These are phyloP conservation scores for Spheniscus mendiculus DNA, from an alignment of 2,113 vertebrate species.

Conservation along the genomic window DNA sequence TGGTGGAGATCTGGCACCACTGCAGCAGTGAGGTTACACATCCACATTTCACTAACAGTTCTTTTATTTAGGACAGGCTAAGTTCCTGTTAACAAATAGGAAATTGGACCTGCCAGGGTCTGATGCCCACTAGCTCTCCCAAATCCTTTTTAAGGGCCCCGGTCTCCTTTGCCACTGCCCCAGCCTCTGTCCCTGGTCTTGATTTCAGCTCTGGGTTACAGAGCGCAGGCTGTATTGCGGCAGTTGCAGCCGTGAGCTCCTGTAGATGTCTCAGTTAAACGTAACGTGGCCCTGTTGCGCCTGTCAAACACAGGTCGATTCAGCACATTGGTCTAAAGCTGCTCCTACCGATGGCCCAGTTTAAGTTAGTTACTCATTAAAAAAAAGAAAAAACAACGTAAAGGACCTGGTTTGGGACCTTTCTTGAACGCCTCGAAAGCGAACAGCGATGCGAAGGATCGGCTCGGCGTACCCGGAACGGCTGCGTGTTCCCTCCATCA, in stretches of 20 bases:
- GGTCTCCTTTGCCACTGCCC: background rate
- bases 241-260: background rate
- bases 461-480: background rate
- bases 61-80: background rate
- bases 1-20: background rate
- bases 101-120: background rate
- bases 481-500: rapidly evolving
- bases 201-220: background rate
- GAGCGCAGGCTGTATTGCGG: background rate
- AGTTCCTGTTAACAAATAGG: background rate
- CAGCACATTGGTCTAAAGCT: background rate
- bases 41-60: background rate
- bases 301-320: background rate
- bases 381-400: background rate
- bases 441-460: rapidly evolving
- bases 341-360: background rate
- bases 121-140: background rate
- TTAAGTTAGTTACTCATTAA: background rate
- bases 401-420: background rate
- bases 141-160: background rate
- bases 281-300: background rate
- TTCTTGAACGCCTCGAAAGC: rapidly evolving
- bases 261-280: background rate
- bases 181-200: rapidly evolving
- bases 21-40: background rate